phyloP scores from a whole-genome alignment of 2,888 invertebrate species.

The Saturnia japonica region DNA sequence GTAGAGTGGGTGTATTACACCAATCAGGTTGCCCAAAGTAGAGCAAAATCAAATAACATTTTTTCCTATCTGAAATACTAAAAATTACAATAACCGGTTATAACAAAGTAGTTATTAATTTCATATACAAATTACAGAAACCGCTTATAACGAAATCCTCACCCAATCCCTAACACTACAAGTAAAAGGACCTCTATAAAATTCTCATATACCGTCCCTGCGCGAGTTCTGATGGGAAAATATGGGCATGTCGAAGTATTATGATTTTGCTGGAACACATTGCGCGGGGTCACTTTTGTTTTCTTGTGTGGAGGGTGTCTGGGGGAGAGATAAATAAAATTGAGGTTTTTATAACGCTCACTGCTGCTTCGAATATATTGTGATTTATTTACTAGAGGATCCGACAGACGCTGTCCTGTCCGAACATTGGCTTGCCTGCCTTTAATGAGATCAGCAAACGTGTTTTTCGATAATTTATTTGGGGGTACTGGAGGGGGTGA shows the following conservation, averaged over 20 bases:
- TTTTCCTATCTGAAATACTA: too few relatives aligned
- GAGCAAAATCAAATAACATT: too few relatives aligned
- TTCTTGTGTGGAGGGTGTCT: background rate
- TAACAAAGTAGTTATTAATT: background rate
- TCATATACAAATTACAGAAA: background rate
- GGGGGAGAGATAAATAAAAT: background rate
- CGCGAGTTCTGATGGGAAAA: conserved; percentile 18
- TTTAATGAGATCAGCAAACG: too few relatives aligned
- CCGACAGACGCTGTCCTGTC: too few relatives aligned
- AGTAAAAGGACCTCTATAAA: conserved; percentile 19
- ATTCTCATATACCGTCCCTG: conserved; percentile 15
- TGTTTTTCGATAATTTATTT: too few relatives aligned
- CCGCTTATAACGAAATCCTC: background rate
- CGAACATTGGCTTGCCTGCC: too few relatives aligned
- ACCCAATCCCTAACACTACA: conserved; percentile 5
- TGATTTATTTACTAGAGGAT: too few relatives aligned
- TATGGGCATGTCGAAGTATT: conserved; percentile 17
- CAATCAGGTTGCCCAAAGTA: too few relatives aligned
- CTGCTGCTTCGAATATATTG: background rate
- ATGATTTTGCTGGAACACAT: conserved; percentile 16
- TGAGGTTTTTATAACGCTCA: background rate
- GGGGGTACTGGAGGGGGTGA: too few relatives aligned
- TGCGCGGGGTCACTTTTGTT: conserved; percentile 15
- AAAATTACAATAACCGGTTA: background rate
- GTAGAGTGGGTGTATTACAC: too few relatives aligned